Evolutionary conservation across 2,113 vertebrate species (phyloP).

Genomic region (Corvus hawaiiensis): DNA sequence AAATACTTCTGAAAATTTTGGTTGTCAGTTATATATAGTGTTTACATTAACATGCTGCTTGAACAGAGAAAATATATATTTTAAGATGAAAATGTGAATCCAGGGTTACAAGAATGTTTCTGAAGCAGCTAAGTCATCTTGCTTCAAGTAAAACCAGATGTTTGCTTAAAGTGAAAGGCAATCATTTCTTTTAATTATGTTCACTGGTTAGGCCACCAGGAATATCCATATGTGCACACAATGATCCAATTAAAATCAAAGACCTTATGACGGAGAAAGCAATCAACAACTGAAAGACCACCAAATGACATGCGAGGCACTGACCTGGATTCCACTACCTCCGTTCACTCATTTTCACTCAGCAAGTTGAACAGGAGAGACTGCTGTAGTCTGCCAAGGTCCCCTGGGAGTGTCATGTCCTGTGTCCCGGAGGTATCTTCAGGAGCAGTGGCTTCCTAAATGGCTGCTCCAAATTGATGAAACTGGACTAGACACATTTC

Average conservation of each 20-base stretch:
- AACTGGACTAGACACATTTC: neutral
- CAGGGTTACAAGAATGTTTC: slow-evolving; percentile 80
- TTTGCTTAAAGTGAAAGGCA: slow-evolving; percentile 82
- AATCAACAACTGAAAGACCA: slow-evolving; percentile 75
- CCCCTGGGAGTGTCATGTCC: neutral
- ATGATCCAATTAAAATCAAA: slow-evolving; percentile 81
- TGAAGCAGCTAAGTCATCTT: slow-evolving; percentile 83
- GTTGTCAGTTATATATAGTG: slow-evolving; percentile 79
- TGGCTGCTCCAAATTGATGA: neutral
- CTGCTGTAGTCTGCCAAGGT: neutral
- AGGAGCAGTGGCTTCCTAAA: neutral
- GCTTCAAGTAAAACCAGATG: slow-evolving; percentile 87
- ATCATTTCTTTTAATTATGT: slow-evolving; percentile 84
- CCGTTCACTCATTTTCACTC: slow-evolving; percentile 44
- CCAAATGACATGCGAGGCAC: slow-evolving; percentile 57
- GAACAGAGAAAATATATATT: slow-evolving; percentile 81
- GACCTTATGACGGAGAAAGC: slow-evolving; percentile 71
- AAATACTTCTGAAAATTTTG: slow-evolving; percentile 77
- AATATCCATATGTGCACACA: slow-evolving; percentile 80
- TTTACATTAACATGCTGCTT: slow-evolving; percentile 80
- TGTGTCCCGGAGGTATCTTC: neutral
- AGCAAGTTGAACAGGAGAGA: neutral
- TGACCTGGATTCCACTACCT: slow-evolving; percentile 31
- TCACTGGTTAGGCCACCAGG: slow-evolving; percentile 81
- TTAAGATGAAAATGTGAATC: slow-evolving; percentile 82